Evolutionary conservation across 2,888 invertebrate genomes (phyloP), one percentile per base, ranked within the genome.

Genomic region (Athrips mouffetella): DNA sequence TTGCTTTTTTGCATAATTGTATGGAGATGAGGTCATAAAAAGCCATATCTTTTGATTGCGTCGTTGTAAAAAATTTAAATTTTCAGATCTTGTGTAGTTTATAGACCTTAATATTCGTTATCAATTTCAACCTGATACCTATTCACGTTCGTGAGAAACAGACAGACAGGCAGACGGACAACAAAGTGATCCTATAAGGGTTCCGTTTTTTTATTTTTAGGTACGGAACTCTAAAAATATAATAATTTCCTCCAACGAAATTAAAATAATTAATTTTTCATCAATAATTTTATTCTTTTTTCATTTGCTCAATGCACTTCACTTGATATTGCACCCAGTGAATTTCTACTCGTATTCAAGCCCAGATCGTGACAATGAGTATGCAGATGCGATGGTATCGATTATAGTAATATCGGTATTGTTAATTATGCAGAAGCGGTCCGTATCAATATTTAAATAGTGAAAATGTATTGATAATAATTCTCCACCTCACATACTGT

Each of bases 351-450:
- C 30, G 20, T 20, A 31, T 27, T 45, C 20, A 31, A 33, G 31
- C 45, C 20, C 16, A 25, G 33, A 45, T 45, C 45, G 25, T 45
- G 45, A 45, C 33, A 45, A 45, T 45, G 35, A 33, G 35, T 35
- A 45, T 45, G 45, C 35, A 45, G 27, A 45, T 45, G 21, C 18
- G 45, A 45, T 45, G 35, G 35, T 45, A 45, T 45, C 45, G 45
- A 45, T 45, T 44, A 48, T 42, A 42, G 40, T 48, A 48, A 48
- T 30, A 48, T 42, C 39, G 37, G 37, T 21, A 48, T 33, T 21
- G 48, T 48, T 44, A 44, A 48, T 44, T 37, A 48, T 48, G 48
- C 48, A 48, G 13, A 29, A 42, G 41, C 44, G 21, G 21, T 45
- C 21, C 15, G 29, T 44, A 25, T 37, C 48, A 37, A 45, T 48